These are phyloP conservation scores for Sebastes steindachneri DNA, from an alignment of 2,797 vertebrate genomes.

Conservation along the genomic window DNA sequence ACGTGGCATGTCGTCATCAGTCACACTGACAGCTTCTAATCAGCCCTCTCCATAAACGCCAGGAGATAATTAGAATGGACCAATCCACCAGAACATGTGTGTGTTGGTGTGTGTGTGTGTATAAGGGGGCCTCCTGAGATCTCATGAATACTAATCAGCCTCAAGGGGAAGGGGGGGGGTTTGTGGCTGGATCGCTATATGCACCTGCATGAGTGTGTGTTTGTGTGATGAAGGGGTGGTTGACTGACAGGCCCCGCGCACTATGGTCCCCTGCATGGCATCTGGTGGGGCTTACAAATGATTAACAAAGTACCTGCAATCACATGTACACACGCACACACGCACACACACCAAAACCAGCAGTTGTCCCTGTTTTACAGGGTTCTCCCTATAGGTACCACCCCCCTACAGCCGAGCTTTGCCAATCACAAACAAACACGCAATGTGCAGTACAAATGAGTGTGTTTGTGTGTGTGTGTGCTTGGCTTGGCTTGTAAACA, in stretches of 20 bases:
- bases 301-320: constrained; percentile 76
- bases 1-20: constrained; percentile 81
- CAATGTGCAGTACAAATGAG: constrained; percentile 30
- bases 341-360: constrained; percentile 30
- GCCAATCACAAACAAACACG: constrained; percentile 50
- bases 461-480: constrained; percentile 11
- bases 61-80: constrained; percentile 84
- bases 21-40: constrained; percentile 86
- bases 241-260: constrained; percentile 72
- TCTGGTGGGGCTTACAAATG: constrained; percentile 81
- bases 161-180: constrained; percentile 48
- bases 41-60: constrained; percentile 84
- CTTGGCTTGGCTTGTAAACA: constrained; percentile 66
- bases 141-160: constrained; percentile 85
- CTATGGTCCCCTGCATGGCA: constrained; percentile 64
- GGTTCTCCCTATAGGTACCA: constrained; percentile 7
- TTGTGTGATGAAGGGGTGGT: constrained; percentile 40
- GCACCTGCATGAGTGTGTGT: constrained; percentile 66
- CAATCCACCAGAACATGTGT: constrained; percentile 74
- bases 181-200: constrained; percentile 54
- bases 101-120: constrained; percentile 22
- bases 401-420: constrained; percentile 33
- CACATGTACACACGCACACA: constrained; percentile 16
- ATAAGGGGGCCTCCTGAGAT: constrained; percentile 71
- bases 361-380: constrained; percentile 53